A percentile compares a stretch with the other conserved stretches of the same genome.
Evolutionary conservation across 2,888 invertebrate species (phyloP).

Genomic region (Trissolcus brochymenae): DNA sequence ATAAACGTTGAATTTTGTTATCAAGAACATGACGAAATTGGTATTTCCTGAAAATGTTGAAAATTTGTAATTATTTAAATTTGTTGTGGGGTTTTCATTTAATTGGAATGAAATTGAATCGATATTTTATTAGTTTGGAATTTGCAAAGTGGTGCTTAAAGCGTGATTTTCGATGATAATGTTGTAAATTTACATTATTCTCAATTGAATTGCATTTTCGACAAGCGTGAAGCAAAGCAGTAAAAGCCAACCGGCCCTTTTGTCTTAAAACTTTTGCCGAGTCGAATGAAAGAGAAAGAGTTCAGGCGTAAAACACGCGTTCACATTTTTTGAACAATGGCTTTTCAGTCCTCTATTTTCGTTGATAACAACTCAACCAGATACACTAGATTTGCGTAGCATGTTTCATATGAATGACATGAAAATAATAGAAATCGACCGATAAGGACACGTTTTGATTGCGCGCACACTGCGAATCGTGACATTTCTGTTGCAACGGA

Average conservation of each 20-base stretch:
- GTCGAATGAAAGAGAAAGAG: constrained; percentile 14
- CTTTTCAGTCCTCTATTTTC: constrained; percentile 44
- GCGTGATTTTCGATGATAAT: no score
- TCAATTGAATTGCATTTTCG: no score
- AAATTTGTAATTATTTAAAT: background rate
- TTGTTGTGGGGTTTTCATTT: background rate
- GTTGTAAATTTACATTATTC: no score
- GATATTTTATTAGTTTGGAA: no score
- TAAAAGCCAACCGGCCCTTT: constrained; percentile 11
- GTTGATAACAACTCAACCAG: constrained; percentile 60
- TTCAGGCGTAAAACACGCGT: constrained; percentile 22
- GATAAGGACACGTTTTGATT: constrained; percentile 44
- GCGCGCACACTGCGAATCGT: constrained; percentile 30
- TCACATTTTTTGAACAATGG: constrained; percentile 47
- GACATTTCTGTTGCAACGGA: constrained; percentile 11
- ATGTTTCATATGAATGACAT: constrained; percentile 57
- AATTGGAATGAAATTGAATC: no score
- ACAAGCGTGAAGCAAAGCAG: no score
- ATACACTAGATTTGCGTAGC: constrained; percentile 60
- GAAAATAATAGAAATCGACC: constrained; percentile 52
- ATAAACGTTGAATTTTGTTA: background rate
- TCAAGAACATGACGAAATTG: background rate
- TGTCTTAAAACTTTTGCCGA: constrained; percentile 24
- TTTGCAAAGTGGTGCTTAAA: no score
- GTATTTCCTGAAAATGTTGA: background rate